Conservation (phyloP, 2,888 invertebrate genomes). For the Lasioglossum oenotherae region DNA sequence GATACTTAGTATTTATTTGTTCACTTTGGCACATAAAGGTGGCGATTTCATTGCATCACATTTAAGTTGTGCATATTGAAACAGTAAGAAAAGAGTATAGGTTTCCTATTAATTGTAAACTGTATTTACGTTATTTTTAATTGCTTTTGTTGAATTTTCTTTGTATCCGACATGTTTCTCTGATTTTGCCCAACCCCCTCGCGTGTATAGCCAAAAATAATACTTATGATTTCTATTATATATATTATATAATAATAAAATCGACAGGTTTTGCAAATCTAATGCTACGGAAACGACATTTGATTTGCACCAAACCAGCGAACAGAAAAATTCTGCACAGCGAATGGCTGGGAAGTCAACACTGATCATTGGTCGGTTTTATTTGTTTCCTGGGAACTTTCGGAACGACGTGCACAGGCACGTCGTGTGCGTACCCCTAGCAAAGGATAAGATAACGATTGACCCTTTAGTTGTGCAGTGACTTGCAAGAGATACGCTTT, state of each 20-base stretch:
- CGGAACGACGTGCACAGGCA: constrained; percentile 68
- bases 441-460: constrained; percentile 78
- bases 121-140: not conserved
- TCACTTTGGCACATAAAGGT: not conserved
- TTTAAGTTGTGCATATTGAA: not conserved
- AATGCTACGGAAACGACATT: not conserved
- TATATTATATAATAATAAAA: too few relatives aligned
- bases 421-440: constrained; percentile 77
- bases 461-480: constrained; percentile 78
- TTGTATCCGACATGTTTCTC: not conserved
- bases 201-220: not conserved
- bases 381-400: constrained; percentile 27
- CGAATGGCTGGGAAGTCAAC: not conserved
- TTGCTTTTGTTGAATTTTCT: not conserved
- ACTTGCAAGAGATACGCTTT: constrained; percentile 78
- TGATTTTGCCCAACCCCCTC: not conserved
- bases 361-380: constrained; percentile 39
- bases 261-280: not conserved
- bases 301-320: not conserved
- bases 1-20: not conserved
- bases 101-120: not conserved
- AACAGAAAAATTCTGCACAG: not conserved
- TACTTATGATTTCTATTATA: not conserved
- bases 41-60: not conserved
- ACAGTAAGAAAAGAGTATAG: not conserved